Conservation (phyloP, 2,888 invertebrate species). For the Aphidius colemani region DNA sequence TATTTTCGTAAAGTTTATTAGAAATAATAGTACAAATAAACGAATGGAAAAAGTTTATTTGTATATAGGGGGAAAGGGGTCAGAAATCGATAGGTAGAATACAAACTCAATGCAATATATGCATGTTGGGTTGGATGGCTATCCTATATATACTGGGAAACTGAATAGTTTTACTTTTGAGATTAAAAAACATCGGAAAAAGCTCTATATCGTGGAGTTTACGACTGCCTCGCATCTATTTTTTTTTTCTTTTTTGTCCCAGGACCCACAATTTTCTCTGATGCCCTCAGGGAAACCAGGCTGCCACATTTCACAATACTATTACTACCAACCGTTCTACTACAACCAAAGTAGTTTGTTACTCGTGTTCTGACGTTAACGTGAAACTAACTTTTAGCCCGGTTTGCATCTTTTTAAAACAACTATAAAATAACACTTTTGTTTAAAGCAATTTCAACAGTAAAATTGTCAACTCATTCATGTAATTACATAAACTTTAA, state of each 20-base stretch:
- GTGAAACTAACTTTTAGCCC: constrained; percentile 30
- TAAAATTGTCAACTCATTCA: not conserved
- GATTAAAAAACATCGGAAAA: constrained; percentile 16
- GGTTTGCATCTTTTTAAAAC: not conserved
- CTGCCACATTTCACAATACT: constrained; percentile 23
- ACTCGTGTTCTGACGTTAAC: constrained; percentile 34
- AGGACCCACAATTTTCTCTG: constrained; percentile 17
- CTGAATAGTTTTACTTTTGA: not conserved
- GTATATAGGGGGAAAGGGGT: too few species aligned
- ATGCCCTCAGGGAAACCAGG: constrained; percentile 25
- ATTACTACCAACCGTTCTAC: constrained; percentile 3
- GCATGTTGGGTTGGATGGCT: not conserved
- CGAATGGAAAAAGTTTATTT: too few species aligned
- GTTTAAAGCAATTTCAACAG: constrained; percentile 1
- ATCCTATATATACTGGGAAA: not conserved
- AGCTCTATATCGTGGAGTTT: constrained; percentile 15
- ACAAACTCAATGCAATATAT: too few species aligned
- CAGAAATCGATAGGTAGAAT: not conserved
- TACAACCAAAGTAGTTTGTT: constrained; percentile 34
- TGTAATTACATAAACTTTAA: not conserved
- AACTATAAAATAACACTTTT: constrained; percentile 31
- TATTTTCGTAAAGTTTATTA: too few species aligned
- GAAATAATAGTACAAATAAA: too few species aligned
- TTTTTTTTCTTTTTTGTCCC: not conserved
- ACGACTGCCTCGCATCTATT: constrained; percentile 14